Conservation (phyloP, 2,113 vertebrate species). For the Saguinus midas region DNA sequence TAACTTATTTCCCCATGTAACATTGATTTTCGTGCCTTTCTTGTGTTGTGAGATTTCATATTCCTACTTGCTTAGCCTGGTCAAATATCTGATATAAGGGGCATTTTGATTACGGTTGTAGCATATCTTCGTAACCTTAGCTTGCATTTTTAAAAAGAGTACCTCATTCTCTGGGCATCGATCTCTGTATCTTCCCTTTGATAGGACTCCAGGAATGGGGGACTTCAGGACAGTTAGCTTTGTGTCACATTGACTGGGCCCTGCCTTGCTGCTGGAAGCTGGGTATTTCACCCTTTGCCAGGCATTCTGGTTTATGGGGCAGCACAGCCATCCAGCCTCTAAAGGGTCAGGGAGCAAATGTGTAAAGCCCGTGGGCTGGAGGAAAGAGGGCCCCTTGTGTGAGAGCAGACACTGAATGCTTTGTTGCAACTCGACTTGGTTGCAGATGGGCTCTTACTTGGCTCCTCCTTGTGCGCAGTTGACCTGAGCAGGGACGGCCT, state of each 20-base stretch:
- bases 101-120: neutral
- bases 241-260: rapidly evolving
- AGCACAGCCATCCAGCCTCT: neutral
- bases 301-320: neutral
- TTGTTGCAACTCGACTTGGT: slow-evolving; percentile 92
- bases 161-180: neutral
- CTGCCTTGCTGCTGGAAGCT: rapidly evolving
- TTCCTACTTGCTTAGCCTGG: neutral
- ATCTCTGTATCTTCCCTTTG: neutral
- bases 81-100: neutral
- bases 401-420: slow-evolving; percentile 88
- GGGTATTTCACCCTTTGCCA: neutral
- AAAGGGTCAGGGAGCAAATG: neutral
- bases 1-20: neutral
- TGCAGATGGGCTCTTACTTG: slow-evolving; percentile 99
- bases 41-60: neutral
- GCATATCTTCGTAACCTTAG: neutral
- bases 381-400: slow-evolving; percentile 53
- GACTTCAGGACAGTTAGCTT: neutral
- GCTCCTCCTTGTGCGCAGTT: slow-evolving; percentile 99
- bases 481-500: slow-evolving; percentile 97
- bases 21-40: neutral
- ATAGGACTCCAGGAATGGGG: neutral
- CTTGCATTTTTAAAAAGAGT: neutral
- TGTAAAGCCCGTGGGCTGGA: neutral